A percentile compares a stretch with the other conserved stretches of the same genome.
phyloP scores from a whole-genome alignment of 1,140 invertebrate species.

The Papilio aristodemus region DNA sequence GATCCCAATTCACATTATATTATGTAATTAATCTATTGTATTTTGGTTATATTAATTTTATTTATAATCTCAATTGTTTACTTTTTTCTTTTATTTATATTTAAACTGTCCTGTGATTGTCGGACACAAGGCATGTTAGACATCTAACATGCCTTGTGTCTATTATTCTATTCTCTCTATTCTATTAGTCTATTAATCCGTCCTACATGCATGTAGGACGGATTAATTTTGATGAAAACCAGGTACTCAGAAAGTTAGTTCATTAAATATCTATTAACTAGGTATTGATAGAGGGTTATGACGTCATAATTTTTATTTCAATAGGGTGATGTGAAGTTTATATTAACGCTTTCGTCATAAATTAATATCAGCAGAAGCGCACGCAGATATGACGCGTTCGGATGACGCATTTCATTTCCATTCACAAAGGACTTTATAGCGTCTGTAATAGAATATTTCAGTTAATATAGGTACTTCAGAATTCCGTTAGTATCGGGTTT shows the following conservation, averaged over 20 bases:
- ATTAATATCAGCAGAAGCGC: neutral
- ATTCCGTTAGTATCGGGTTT: neutral
- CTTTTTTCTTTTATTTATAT: no score
- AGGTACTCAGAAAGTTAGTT: neutral
- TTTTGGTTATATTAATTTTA: no score
- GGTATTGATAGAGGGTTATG: neutral
- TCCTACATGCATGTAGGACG: no score
- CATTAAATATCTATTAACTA: neutral
- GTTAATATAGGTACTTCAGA: neutral
- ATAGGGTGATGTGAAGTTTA: neutral
- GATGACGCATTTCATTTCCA: constrained; percentile 4
- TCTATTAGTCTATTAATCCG: no score
- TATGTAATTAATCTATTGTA: neutral
- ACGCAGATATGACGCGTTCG: neutral
- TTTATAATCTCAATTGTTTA: no score
- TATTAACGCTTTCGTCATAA: neutral
- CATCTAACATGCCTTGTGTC: no score
- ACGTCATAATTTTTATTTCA: constrained; percentile 8
- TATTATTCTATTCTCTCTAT: no score
- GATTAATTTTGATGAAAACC: no score
- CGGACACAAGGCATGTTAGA: no score
- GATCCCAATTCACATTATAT: neutral
- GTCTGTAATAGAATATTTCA: neutral
- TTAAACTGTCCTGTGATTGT: no score
- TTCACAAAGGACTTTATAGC: constrained; percentile 18